Base-by-base conservation (phyloP, 2,888 invertebrate species). In the Lampropteryx suffumata region DNA sequence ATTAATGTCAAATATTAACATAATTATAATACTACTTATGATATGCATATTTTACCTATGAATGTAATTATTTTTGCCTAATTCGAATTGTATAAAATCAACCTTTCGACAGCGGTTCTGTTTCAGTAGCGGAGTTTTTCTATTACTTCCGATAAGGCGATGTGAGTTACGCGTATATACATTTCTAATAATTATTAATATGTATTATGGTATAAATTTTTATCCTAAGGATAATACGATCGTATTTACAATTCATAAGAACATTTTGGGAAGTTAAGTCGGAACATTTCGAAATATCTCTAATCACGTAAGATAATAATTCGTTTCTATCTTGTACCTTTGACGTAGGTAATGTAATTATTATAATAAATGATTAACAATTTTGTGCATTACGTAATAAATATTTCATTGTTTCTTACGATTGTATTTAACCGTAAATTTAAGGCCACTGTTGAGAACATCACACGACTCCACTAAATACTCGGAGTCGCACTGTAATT, bases 11-110 rank as follows among this genome's bases (percentile, higher is more conserved):
- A 86, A 89, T 88, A 88, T 87, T 87, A 87, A 85, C 82, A 82
- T 89, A 85, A 88, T 87, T 85, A 87, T 82, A 79, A 83, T 85
- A 87, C 81, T 85, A 88, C 80, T 85, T 83, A 82, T 82, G 85
- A 79, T 73, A 71, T 73, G 62, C 88, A 84, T 90, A 88, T 86
- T 89, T 88, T 88, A 90, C 76, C 84, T 88, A 86, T 87, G 76
- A 85, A 89, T 88, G 84, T 87, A 84, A 88, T 90, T 87, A 84
- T 85, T 88, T 88, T 90, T 74, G 88, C 88, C 89, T 90, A 85
- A 87, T 88, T 88, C 87, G 84, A 86, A 88, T 87, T 88, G 89
- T 90, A 88, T 89, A 88, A 89, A 86, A 87, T 86, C 85, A 88
- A 84, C 77, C 77, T 84, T 84, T 84, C 76, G 76, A 82, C 81